Base-by-base conservation (phyloP, 2,888 invertebrate species). In the Phania funesta region DNA sequence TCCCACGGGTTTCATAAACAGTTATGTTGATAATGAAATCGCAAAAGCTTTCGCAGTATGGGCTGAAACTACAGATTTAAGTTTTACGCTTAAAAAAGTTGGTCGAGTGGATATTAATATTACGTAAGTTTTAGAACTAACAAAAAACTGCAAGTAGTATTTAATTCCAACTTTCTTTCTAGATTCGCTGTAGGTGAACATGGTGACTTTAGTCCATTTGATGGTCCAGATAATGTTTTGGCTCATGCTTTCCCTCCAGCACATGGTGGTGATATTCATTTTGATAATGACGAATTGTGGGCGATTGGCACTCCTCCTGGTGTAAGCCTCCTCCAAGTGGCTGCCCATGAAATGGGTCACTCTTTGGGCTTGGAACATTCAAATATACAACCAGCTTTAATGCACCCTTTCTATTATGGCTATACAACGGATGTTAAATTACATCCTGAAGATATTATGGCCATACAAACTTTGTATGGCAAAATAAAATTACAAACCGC, bases 261-360 rank as follows among this genome's bases (percentile, higher is more conserved):
- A 87, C 99, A 97, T 89, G 99, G 99, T 29, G 99, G 99, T 13
- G 98, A 98, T 90, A 98, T 98, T 38, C 99, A 99, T 92, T 99
- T 99, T 88, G 99, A 99, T 90, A 98, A 98, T 86, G 94, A 97
- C 32, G 99, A 99, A 91, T 92, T 94, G 84, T 99, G 99, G 99
- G 95, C 97, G 18, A 95, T 97, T 86, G 94, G 94, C 89, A 95
- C 95, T 79, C 94, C 93, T 86, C 92, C 95, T 85, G 97, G 98
- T 83, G 97, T 97, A 58, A 98, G 97, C 92, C 93, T 98, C 50
- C 97, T 97, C 92, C 97, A 98, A 94, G 96, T 96, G 84, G 95
- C 95, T 6, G 98, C 98, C n/a, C 99, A 99, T 91, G 99, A 99
- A 92, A 98, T 99, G 86, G 99, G 99, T 0, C 99, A 99, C 91